Evolutionary conservation across 2,797 vertebrate genomes (phyloP), one percentile per base, ranked within the genome.

Genomic region (Lutjanus argentimaculatus): DNA sequence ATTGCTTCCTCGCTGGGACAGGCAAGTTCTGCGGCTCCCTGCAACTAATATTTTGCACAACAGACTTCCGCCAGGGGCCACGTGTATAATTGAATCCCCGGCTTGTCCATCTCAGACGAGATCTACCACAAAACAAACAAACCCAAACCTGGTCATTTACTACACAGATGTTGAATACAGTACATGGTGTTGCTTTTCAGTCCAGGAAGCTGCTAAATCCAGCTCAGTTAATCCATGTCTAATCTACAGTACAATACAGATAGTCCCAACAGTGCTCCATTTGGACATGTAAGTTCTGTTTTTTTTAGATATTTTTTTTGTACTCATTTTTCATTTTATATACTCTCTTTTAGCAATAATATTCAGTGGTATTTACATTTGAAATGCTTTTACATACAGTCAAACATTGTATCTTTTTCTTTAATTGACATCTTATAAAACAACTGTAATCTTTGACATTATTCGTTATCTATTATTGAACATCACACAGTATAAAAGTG

Each of bases 331-430:
- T 66, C 67, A 79, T 89, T 91, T 86, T 74, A 88, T 91, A 92
- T 92, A 90, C 82, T 93, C 78, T 95, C 91, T 92, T 93, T 91
- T 81, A 89, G 88, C 92, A 93, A 93, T 92, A 92, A 91, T 95
- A 94, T 91, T 92, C 88, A 89, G 89, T 93, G 90, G 88, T 96
- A 96, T 95, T 94, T 96, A 96, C 95, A 96, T 92, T 83, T 90
- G 80, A 90, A 91, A 92, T 91, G 79, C 59, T 83, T 91, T 90
- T 90, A 95, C 93, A 95, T 94, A 95, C 85, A 92, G 86, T 93
- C 80, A 89, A 92, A 94, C 90, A 89, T 82, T 77, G 65, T 87
- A 75, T 91, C 65, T 90, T 92, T 87, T 85, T 72, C 63, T 87
- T 88, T 66, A 88, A 80, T 87, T 82, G 88, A 94, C 92, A 93